Evolutionary conservation across 92 coral and sea anemone species (phyloP).

Genomic region (Parazoanthus darwini): DNA sequence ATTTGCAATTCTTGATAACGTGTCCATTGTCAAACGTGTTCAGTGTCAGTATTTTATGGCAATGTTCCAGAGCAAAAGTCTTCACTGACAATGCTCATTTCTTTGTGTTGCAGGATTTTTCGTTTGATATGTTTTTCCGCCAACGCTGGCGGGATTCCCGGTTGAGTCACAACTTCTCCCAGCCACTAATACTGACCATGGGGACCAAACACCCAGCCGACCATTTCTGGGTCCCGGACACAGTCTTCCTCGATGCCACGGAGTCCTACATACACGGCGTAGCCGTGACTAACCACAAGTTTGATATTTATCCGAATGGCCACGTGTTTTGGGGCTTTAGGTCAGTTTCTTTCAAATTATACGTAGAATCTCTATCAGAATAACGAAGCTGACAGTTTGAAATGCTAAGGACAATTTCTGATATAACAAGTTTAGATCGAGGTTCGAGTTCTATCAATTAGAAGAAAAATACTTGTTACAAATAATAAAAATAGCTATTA

Average conservation of each 20-base stretch:
- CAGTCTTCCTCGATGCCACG: conserved; percentile 78
- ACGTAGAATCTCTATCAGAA: neutral
- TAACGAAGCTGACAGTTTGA: no score
- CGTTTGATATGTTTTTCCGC: conserved; percentile 90
- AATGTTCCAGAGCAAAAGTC: no score
- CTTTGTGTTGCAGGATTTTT: conserved; percentile 58
- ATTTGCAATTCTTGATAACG: no score
- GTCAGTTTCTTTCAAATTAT: conserved; percentile 19
- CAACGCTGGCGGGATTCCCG: conserved; percentile 80
- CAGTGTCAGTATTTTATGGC: no score
- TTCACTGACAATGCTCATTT: neutral
- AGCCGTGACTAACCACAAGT: conserved; percentile 76
- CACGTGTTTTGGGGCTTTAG: conserved; percentile 86
- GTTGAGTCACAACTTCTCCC: conserved; percentile 63
- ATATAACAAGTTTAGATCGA: no score
- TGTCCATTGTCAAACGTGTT: no score
- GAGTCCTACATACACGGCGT: conserved; percentile 69
- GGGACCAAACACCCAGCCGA: conserved; percentile 94
- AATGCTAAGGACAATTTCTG: no score
- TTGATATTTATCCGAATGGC: conserved; percentile 79
- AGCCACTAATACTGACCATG: conserved; percentile 67
- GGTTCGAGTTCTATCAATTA: no score
- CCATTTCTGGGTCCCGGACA: conserved; percentile 90
- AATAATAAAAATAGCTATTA: no score
- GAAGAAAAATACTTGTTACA: no score